Evolutionary conservation across 1,140 invertebrate genomes (phyloP).

Genomic region (Schlechtendalia chinensis): DNA sequence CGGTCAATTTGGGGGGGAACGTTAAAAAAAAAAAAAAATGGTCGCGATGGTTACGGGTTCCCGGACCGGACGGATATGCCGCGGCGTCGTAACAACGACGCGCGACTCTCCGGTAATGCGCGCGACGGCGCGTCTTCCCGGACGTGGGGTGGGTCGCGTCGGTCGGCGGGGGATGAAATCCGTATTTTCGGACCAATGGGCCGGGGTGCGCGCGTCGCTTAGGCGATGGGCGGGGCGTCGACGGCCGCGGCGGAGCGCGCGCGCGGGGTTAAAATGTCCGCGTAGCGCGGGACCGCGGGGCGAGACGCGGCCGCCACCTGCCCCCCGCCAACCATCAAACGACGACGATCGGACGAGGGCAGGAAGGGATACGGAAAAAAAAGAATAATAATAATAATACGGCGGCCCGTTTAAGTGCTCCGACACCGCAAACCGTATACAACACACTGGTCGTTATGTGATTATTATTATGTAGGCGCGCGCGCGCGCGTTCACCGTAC

Average conservation of each 20-base stretch:
- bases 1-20: too few species aligned
- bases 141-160: background rate
- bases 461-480: background rate
- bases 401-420: conserved; percentile 43
- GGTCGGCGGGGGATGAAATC: conserved; percentile 18
- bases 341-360: too few species aligned
- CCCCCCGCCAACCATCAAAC: background rate
- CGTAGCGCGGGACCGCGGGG: conserved; percentile 1
- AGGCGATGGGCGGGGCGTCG: conserved; percentile 39
- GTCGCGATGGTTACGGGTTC: too few species aligned
- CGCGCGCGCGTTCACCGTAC: too few species aligned
- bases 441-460: background rate
- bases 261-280: conserved; percentile 42
- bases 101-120: background rate
- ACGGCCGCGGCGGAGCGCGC: background rate
- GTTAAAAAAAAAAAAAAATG: too few species aligned
- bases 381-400: conserved; percentile 25
- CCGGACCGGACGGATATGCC: too few species aligned
- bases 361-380: background rate
- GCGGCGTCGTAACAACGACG: background rate
- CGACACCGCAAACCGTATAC: conserved; percentile 41
- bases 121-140: background rate
- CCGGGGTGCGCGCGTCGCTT: conserved; percentile 12
- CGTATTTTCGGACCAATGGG: conserved; percentile 1
- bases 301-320: too few species aligned